Percentiles rank a stretch among this genome's conserved stretches.
Evolutionary conservation across 1,140 invertebrate species (phyloP).

Genomic region (Plutomurus gul): DNA sequence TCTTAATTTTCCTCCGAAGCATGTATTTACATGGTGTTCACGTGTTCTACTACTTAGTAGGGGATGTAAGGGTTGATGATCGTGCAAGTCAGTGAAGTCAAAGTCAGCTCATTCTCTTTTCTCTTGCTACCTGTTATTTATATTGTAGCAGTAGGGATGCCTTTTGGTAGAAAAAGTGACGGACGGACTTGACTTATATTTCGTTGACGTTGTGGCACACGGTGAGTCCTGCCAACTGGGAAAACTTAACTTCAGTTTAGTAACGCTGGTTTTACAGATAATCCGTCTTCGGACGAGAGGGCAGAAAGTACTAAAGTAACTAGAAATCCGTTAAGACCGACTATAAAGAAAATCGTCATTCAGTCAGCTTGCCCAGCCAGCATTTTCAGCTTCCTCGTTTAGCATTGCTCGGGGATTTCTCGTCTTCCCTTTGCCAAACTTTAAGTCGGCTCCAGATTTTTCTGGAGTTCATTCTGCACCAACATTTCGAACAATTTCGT

Average conservation of each 20-base stretch:
- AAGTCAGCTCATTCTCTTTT: too few relatives aligned
- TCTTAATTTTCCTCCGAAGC: background rate
- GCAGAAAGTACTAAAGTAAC: slow-evolving; percentile 6
- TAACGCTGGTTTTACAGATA: slow-evolving; percentile 14
- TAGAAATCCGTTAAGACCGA: background rate
- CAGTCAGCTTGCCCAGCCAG: background rate
- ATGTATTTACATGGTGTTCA: too few relatives aligned
- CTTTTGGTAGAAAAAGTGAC: too few relatives aligned
- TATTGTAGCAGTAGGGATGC: too few relatives aligned
- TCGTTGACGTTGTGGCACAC: background rate
- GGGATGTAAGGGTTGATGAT: too few relatives aligned
- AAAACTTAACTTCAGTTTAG: slow-evolving; percentile 21
- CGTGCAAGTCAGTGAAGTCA: too few relatives aligned
- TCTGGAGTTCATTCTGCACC: background rate
- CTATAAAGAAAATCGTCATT: slow-evolving; percentile 1
- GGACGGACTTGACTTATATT: background rate
- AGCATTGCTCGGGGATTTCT: slow-evolving; percentile 9
- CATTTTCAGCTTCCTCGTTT: background rate
- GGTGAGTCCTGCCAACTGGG: slow-evolving; percentile 18
- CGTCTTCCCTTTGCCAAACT: background rate
- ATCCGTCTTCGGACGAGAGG: slow-evolving; percentile 5
- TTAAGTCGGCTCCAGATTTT: background rate
- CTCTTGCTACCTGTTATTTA: too few relatives aligned
- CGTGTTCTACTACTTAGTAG: too few relatives aligned
- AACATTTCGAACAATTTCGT: background rate